Conservation (phyloP, 2,113 vertebrate genomes). For the Pseudonaja textilis region DNA sequence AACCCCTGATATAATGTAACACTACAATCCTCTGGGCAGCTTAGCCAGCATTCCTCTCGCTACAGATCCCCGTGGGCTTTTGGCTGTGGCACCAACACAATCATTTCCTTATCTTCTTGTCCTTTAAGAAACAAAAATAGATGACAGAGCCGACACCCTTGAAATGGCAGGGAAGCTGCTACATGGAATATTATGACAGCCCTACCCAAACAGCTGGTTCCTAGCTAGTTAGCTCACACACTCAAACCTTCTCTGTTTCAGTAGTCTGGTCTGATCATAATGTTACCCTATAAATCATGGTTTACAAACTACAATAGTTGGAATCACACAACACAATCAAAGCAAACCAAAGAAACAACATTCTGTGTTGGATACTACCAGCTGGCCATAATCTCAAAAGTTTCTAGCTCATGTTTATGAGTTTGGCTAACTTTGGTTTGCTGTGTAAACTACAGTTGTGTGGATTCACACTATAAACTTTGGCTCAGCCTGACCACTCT, state of each 20-base stretch:
- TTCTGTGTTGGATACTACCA: background rate
- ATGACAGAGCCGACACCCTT: background rate
- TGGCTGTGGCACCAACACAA: background rate
- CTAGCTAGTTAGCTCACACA: background rate
- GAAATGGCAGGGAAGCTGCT: background rate
- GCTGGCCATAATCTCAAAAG: background rate
- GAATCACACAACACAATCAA: background rate
- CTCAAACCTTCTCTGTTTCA: background rate
- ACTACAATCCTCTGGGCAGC: background rate
- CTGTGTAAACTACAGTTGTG: background rate
- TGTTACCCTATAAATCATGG: background rate
- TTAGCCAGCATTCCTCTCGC: background rate
- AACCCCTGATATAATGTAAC: background rate
- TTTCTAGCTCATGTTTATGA: background rate
- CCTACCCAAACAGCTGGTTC: background rate
- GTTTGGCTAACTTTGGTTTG: background rate
- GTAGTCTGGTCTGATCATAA: background rate
- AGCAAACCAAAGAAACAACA: background rate
- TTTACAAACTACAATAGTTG: background rate
- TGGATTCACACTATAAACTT: background rate
- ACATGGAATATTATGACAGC: background rate
- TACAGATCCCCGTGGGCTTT: background rate
- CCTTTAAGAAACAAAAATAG: background rate
- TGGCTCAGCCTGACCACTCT: background rate
- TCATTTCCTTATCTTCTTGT: background rate